Evolutionary conservation across 2,113 vertebrate species (phyloP).

Genomic region (Amazona guildingii): DNA sequence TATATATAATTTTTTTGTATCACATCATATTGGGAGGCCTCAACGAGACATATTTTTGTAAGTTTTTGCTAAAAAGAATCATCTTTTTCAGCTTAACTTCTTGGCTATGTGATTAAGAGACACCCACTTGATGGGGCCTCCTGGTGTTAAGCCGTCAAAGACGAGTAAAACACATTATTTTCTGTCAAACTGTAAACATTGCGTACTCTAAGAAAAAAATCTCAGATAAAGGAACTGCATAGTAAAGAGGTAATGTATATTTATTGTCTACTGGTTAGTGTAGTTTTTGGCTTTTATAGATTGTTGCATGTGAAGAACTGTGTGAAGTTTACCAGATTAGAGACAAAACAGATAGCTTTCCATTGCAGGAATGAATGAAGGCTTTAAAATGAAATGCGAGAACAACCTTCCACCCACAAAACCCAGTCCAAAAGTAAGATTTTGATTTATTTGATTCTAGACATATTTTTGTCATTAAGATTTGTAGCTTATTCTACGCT

Average conservation of each 20-base stretch:
- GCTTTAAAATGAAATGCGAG: constrained; percentile 28
- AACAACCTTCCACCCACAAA: constrained; percentile 21
- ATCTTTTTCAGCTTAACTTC: not conserved
- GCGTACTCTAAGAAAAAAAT: not conserved
- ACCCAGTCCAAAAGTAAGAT: constrained; percentile 38
- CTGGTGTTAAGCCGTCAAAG: not conserved
- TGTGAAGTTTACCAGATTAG: constrained; percentile 1
- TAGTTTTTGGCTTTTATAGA: not conserved
- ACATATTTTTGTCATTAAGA: constrained; percentile 60
- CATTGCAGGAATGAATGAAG: constrained; percentile 16
- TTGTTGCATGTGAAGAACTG: not conserved
- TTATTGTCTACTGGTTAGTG: not conserved
- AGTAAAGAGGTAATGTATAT: not conserved
- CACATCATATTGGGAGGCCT: constrained; percentile 13
- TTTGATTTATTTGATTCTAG: constrained; percentile 49
- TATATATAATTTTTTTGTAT: constrained; percentile 19
- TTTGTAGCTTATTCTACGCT: not conserved
- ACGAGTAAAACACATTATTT: not conserved
- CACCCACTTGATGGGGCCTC: not conserved
- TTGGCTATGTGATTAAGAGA: not conserved
- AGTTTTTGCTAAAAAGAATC: constrained; percentile 10
- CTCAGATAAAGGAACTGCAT: not conserved
- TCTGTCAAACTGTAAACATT: not conserved
- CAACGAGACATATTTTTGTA: not conserved
- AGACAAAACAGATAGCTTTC: constrained; percentile 35